Evolutionary conservation across 2,797 vertebrate genomes (phyloP).

Genomic region (Acridotheres tristis): DNA sequence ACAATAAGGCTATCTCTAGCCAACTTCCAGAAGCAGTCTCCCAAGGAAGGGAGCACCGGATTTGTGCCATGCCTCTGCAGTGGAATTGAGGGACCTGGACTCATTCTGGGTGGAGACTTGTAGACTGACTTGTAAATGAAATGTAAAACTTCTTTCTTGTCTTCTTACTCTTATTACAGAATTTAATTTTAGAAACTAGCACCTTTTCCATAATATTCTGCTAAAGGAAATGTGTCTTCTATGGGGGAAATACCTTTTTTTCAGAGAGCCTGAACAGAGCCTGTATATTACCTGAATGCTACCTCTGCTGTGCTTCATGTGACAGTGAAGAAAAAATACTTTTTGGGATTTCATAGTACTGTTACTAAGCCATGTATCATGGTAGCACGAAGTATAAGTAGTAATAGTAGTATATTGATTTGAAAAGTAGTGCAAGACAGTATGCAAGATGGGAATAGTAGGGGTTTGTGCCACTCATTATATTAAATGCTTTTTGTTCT

Average conservation of each 20-base stretch:
- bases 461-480: background rate
- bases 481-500: background rate
- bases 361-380: background rate
- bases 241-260: background rate
- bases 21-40: background rate
- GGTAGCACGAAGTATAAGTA: background rate
- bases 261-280: background rate
- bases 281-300: background rate
- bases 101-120: background rate
- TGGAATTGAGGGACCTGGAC: background rate
- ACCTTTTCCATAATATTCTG: background rate
- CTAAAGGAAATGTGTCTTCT: background rate
- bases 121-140: background rate
- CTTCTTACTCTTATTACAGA: background rate
- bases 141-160: background rate
- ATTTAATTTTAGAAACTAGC: background rate
- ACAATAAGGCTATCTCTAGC: background rate
- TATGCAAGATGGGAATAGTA: background rate
- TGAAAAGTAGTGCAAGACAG: background rate
- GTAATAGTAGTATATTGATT: background rate
- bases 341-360: background rate
- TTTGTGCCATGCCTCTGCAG: fast-evolving
- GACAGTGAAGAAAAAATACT: background rate
- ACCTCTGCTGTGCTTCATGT: background rate
- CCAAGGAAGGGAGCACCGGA: background rate